phyloP scores from a whole-genome alignment of 2,113 vertebrate species.

The Propithecus coquereli region DNA sequence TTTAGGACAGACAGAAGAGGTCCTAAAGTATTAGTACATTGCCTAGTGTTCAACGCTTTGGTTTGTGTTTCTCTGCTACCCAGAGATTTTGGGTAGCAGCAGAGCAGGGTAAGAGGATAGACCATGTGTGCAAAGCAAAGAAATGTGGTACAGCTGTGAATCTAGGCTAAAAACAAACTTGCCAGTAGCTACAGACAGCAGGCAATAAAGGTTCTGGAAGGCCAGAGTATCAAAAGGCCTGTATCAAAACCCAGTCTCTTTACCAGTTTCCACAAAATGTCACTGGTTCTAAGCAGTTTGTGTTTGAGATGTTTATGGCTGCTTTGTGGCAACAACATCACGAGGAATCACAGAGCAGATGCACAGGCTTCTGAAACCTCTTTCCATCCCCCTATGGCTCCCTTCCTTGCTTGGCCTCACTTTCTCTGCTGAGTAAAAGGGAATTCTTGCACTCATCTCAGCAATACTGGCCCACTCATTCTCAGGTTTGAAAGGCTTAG shows the following conservation, averaged over 20 bases:
- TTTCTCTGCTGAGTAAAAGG: conserved; percentile 1
- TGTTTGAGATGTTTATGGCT: neutral
- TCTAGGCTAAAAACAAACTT: neutral
- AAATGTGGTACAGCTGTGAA: neutral
- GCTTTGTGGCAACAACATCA: neutral
- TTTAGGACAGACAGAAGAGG: neutral
- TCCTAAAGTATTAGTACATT: neutral
- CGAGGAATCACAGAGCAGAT: neutral
- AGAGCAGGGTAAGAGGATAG: neutral
- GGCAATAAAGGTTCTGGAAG: neutral
- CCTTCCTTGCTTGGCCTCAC: neutral
- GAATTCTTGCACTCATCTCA: neutral
- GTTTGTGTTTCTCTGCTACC: no score
- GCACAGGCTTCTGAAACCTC: neutral
- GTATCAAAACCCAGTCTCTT: neutral
- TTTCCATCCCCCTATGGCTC: no score
- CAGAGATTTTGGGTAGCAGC: neutral
- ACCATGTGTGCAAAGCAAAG: neutral
- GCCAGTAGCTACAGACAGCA: neutral
- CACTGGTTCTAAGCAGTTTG: neutral
- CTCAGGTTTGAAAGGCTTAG: neutral
- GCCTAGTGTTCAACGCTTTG: no score
- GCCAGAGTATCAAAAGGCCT: neutral
- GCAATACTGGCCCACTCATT: neutral
- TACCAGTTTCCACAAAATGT: neutral